These are phyloP conservation scores for Okapia johnstoni DNA, from an alignment of 2,113 vertebrate genomes.

Conservation along the genomic window DNA sequence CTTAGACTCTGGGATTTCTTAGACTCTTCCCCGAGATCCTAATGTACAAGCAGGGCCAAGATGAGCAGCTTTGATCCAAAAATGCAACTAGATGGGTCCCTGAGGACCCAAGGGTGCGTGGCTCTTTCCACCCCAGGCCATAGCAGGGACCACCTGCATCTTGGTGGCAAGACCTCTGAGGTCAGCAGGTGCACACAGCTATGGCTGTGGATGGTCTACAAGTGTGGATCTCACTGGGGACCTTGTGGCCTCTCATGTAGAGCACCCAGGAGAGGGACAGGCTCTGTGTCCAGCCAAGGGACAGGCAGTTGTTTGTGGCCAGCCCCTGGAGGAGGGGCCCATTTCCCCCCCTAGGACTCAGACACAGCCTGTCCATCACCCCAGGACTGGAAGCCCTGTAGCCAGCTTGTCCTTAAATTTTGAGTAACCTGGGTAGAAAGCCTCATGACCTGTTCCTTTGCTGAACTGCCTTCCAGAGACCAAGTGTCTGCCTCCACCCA, in stretches of 20 bases:
- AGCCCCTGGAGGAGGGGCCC: fast-evolving
- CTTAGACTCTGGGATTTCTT: neutral
- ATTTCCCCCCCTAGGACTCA: neutral
- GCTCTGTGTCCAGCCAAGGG: neutral
- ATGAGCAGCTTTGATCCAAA: neutral
- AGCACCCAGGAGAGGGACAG: fast-evolving
- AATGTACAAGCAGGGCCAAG: neutral
- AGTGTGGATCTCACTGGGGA: neutral
- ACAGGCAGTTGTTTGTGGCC: fast-evolving
- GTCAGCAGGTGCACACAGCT: neutral
- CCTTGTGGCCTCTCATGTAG: neutral
- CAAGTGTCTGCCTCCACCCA: fast-evolving
- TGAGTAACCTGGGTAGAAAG: neutral
- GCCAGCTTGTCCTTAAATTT: neutral
- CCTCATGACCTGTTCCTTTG: neutral
- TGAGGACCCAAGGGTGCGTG: fast-evolving
- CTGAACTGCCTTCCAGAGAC: neutral
- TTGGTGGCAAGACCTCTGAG: neutral
- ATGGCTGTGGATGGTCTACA: fast-evolving
- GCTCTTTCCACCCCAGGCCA: fast-evolving
- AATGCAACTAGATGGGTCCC: fast-evolving
- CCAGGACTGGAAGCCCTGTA: neutral
- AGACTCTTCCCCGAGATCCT: neutral
- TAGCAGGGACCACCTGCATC: fast-evolving
- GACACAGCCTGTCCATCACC: too few relatives aligned